Conservation (phyloP, 2,113 vertebrate species). For the Neomonachus schauinslandi region DNA sequence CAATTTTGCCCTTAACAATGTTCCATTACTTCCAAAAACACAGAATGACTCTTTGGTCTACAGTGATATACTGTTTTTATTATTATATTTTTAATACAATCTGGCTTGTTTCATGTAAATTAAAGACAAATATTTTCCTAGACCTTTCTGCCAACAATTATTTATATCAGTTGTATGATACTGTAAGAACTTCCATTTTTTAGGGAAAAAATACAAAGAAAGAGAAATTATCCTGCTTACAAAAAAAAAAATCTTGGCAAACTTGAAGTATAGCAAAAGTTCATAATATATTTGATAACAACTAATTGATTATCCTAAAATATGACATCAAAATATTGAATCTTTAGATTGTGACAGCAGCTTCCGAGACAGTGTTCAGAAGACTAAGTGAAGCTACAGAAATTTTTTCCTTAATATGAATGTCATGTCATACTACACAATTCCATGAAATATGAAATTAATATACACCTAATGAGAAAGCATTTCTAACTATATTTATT, state of each 20-base stretch:
- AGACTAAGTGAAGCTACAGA: neutral
- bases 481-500: neutral
- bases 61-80: neutral
- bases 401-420: neutral
- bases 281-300: neutral
- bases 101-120: neutral
- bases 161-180: neutral
- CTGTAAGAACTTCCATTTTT: neutral
- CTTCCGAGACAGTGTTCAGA: neutral
- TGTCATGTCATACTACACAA: neutral
- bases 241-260: neutral
- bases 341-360: neutral
- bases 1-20: neutral
- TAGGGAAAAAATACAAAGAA: neutral
- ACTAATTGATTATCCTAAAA: neutral
- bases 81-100: neutral
- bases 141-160: neutral
- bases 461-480: neutral
- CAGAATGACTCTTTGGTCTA: neutral
- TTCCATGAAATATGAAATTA: neutral
- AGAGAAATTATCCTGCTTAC: neutral
- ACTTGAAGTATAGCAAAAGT: neutral
- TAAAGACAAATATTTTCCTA: neutral
- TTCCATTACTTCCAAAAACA: neutral
- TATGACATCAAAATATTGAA: neutral